These are phyloP conservation scores for Galagoides demidoff DNA, from an alignment of 2,797 vertebrate species.

Conservation along the genomic window DNA sequence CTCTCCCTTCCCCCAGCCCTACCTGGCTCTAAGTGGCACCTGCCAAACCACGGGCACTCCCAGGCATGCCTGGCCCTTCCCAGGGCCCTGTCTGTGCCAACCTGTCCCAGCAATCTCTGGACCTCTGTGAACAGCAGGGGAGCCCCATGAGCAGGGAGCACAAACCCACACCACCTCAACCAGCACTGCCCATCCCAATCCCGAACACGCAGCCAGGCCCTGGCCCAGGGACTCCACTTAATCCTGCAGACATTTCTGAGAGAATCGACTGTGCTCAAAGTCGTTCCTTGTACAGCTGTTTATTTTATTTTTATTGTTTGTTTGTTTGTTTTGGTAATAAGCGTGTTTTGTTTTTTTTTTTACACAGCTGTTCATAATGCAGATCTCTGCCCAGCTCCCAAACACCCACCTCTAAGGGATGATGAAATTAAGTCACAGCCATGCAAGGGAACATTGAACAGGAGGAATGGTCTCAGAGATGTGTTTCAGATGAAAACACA, in stretches of 20 bases:
- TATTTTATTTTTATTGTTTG: too few species aligned
- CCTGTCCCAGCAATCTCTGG: background rate
- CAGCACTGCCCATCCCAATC: rapidly evolving
- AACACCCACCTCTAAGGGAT: rapidly evolving
- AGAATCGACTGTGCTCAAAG: background rate
- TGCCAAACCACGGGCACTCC: background rate
- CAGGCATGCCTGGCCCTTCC: background rate
- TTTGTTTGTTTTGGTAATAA: too few species aligned
- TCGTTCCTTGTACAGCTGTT: background rate
- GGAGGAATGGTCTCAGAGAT: background rate
- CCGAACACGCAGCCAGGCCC: rapidly evolving
- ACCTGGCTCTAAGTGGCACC: background rate
- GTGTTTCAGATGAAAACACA: background rate
- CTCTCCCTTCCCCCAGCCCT: background rate
- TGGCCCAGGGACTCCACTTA: rapidly evolving
- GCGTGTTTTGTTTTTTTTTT: too few species aligned
- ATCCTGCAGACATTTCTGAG: background rate
- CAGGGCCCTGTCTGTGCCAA: background rate
- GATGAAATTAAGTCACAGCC: background rate
- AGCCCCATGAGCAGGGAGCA: rapidly evolving
- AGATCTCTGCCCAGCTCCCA: background rate
- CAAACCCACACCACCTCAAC: rapidly evolving
- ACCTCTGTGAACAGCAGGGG: background rate
- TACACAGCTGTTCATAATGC: background rate
- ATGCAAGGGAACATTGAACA: rapidly evolving